phyloP scores from a whole-genome alignment of 2,113 vertebrate species.

The Pogona vitticeps region DNA sequence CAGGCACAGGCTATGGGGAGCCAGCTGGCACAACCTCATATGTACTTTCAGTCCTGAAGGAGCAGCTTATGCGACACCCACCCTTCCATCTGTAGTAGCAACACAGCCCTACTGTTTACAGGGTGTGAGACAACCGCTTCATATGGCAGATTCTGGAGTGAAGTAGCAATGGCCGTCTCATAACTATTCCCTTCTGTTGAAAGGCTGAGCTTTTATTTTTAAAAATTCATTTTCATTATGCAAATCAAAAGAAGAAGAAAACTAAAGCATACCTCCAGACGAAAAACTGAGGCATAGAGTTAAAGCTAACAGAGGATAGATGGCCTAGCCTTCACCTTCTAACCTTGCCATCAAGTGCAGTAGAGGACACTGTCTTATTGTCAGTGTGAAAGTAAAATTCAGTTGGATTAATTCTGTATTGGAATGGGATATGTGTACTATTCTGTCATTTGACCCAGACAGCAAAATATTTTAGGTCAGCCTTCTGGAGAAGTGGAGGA shows the following conservation, averaged over 20 bases:
- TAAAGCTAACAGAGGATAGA: too few relatives aligned
- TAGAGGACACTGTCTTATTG: too few relatives aligned
- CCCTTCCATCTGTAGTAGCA: too few relatives aligned
- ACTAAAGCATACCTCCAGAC: neutral
- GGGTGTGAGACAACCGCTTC: too few relatives aligned
- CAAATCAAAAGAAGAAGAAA: neutral
- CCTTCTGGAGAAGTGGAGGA: neutral
- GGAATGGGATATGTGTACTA: neutral
- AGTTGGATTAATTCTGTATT: neutral
- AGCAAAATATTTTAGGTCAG: neutral
- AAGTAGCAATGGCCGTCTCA: too few relatives aligned
- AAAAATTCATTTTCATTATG: too few relatives aligned
- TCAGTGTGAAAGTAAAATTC: neutral
- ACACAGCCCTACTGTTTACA: too few relatives aligned
- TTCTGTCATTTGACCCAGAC: neutral
- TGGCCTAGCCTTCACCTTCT: too few relatives aligned
- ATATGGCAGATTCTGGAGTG: too few relatives aligned
- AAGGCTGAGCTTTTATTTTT: too few relatives aligned
- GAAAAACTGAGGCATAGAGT: neutral
- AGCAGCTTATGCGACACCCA: neutral
- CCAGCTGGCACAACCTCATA: neutral
- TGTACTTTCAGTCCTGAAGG: neutral
- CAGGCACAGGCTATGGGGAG: neutral
- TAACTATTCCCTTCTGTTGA: too few relatives aligned
- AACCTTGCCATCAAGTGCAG: too few relatives aligned